Base-by-base conservation (phyloP, 2,888 invertebrate genomes). In the Peribatodes rhomboidaria region DNA sequence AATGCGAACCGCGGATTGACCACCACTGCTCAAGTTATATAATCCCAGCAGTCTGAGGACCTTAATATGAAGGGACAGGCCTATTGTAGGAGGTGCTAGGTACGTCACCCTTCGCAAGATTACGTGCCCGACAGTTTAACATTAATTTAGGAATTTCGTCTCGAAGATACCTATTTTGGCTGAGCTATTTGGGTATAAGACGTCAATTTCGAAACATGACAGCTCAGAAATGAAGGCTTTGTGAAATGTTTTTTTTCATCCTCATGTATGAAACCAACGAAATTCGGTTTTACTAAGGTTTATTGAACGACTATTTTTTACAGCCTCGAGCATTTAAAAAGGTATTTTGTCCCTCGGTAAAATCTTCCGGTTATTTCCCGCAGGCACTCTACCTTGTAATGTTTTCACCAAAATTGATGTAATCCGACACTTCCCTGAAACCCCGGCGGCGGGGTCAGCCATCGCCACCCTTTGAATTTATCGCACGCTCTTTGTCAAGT, bases 1-100 rank as follows among this genome's bases (percentile, higher is more conserved):
- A 27, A 10, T 9, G 31, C 31, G 31, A 31, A 14, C 47, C 47
- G n/a, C 13, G 6, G n/a, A 1, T 54, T 64, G 49, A 54, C 39
- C 11, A 47, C 14, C 44, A 0, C 41, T 65, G 55, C 20, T 22
- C 18, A 13, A 53, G 58, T 60, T 68, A 55, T 54, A 53, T 63
- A 66, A 68, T 62, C 62, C 67, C 49, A 50, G 44, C 57, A 50
- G 27, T 39, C 42, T 81, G 79, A 81, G 81, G 78, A 81, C 83
- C 84, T 85, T 89, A 89, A 89, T 90, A 89, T 84, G 84, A 82
- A 88, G 87, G 90, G 88, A 85, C 87, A 81, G 75, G 56, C 74
- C 84, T 71, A 87, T 90, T 86, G 87, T 88, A 88, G 78, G 82
- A 85, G 84, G 85, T 86, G 87, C 82, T 87, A 88, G 79, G 82